Percentiles rank a stretch among this genome's conserved stretches.
Conservation (phyloP, 1,140 invertebrate genomes). For the Cepaea nemoralis region DNA sequence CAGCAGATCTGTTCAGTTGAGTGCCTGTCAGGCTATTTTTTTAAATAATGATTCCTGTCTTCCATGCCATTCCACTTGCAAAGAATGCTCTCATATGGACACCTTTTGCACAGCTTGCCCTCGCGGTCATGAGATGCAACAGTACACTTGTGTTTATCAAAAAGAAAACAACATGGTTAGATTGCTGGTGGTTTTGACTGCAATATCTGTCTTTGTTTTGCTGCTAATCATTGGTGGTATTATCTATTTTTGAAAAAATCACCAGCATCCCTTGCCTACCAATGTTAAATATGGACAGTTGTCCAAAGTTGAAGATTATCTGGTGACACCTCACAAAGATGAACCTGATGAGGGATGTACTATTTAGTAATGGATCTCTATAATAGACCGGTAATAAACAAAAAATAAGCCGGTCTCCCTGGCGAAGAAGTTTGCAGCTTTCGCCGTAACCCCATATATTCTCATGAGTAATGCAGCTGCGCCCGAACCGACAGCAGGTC, state of each 20-base stretch:
- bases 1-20: constrained; percentile 41
- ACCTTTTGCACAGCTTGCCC: not conserved
- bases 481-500: no score
- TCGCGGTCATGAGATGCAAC: not conserved
- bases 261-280: not conserved
- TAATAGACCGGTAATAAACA: no score
- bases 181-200: not conserved
- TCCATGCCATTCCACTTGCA: constrained; percentile 6
- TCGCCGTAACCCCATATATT: no score
- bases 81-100: not conserved
- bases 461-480: no score
- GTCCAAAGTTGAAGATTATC: not conserved
- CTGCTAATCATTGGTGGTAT: not conserved
- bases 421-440: no score
- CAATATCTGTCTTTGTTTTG: not conserved
- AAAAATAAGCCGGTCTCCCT: no score
- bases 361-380: not conserved
- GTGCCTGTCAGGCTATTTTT: constrained; percentile 39
- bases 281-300: not conserved
- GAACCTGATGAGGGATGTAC: not conserved
- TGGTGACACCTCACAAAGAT: not conserved
- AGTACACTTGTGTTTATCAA: not conserved
- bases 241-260: not conserved
- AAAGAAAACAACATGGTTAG: not conserved
- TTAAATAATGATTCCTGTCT: constrained; percentile 12